Evolutionary conservation across 2,888 invertebrate genomes (phyloP), one percentile per base, ranked within the genome.

Genomic region (Myathropa florea): DNA sequence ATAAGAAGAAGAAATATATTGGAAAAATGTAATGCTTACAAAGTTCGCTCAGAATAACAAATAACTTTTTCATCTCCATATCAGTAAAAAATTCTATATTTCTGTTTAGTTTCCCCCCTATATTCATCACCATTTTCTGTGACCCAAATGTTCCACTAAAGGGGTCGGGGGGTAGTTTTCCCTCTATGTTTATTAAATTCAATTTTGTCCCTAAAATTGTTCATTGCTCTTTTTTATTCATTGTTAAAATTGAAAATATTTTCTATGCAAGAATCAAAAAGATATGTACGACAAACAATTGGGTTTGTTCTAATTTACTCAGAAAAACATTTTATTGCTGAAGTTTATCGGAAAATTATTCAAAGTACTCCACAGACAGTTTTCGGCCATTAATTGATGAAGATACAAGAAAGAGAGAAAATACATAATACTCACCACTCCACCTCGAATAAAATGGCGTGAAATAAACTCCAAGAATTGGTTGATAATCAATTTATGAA

Each of bases 401-500:
- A n/a, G 23, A 53, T n/a, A n/a, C n/a, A 46, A 23, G 26, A 30
- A 14, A 57, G 36, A 18, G 46, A 26, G n/a, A 59, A 65, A 57
- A 65, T 59, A 67, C 14, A n/a, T n/a, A 30, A 21, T 24, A 36
- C 28, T 12, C 14, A n/a, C 21, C 24, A n/a, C 55, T 30, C n/a
- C 33, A 18, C 12, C 21, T 7, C 12, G 14, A 61, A 26, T 7
- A 26, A 60, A 60, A 28, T 55, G 28, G 55, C 71, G 53, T 26
- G 59, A 76, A 71, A 53, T 18, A 33, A 78, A 26, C 30, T 59
- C 39, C 14, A 59, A 6, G n/a, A 59, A 60, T 57, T 61, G 0
- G 55, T 73, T 23, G 57, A 67, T 24, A 39, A 65, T 55, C 65
- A 79, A 75, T 70, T 70, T 83, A 79, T 70, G 36, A 53, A 59